Percentiles rank a stretch among this genome's conserved stretches.
phyloP scores from a whole-genome alignment of 2,888 invertebrate species.

The Drosophila mettleri region DNA sequence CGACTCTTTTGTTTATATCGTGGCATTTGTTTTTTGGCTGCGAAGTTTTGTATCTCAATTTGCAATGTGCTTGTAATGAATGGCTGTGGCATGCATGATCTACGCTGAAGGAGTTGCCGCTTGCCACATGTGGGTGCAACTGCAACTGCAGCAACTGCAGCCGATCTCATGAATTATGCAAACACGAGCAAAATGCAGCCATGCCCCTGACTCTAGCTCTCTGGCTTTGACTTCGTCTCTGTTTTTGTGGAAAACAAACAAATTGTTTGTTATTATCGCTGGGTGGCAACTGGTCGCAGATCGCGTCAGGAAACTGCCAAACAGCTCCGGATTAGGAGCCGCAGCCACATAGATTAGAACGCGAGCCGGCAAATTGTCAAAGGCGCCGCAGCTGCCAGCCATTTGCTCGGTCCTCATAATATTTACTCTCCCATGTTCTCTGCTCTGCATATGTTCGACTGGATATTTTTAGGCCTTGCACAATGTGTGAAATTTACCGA shows the following conservation, averaged over 20 bases:
- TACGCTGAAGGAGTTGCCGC: constrained; percentile 33
- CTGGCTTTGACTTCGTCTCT: not conserved
- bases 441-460: constrained; percentile 12
- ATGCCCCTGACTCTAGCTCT: constrained; percentile 18
- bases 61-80: constrained; percentile 68
- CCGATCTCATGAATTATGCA: constrained; percentile 72
- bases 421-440: constrained; percentile 52
- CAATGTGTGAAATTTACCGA: constrained; percentile 72
- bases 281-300: constrained; percentile 66
- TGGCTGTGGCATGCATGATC: constrained; percentile 50
- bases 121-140: constrained; percentile 57
- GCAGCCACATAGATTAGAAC: constrained; percentile 43
- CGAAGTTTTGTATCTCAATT: constrained; percentile 75
- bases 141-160: constrained; percentile 30
- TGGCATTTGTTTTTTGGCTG: constrained; percentile 28
- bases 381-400: constrained; percentile 62
- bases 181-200: constrained; percentile 58
- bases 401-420: constrained; percentile 61
- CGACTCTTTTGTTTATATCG: constrained; percentile 32
- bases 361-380: constrained; percentile 74
- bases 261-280: constrained; percentile 79
- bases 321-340: constrained; percentile 48
- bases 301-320: constrained; percentile 58
- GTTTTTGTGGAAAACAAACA: constrained; percentile 67
- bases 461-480: constrained; percentile 56